A percentile compares a stretch with the other conserved stretches of the same genome.
Evolutionary conservation across 2,888 invertebrate species (phyloP).

Genomic region (Rhingia campestris): DNA sequence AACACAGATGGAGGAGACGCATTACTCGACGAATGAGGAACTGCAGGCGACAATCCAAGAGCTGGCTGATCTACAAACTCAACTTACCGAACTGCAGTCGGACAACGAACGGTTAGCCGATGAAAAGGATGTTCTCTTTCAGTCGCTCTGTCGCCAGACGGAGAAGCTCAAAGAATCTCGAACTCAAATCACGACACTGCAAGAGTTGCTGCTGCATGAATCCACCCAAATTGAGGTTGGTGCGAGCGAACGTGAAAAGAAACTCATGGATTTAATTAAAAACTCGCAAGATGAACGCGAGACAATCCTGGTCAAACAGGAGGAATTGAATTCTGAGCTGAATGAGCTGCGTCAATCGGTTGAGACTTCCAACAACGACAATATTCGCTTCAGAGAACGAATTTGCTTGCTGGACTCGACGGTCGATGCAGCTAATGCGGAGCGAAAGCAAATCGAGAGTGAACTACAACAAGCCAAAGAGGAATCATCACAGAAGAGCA

Average conservation of each 20-base stretch:
- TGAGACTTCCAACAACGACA: conserved; percentile 86
- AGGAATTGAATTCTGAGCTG: conserved; percentile 89
- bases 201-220: conserved; percentile 89
- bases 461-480: conserved; percentile 89
- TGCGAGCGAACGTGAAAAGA: conserved; percentile 90
- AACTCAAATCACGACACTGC: conserved; percentile 91
- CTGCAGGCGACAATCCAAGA: conserved; percentile 97
- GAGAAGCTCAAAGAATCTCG: conserved; percentile 95
- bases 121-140: conserved; percentile 94
- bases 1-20: conserved; percentile 82
- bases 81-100: conserved; percentile 92
- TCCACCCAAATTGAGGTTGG: conserved; percentile 87
- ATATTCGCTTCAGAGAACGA: conserved; percentile 87
- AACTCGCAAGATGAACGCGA: conserved; percentile 92
- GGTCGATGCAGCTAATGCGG: conserved; percentile 89
- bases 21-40: conserved; percentile 93
- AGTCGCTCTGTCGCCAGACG: conserved; percentile 95
- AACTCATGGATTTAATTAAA: conserved; percentile 92
- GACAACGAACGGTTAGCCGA: conserved; percentile 94
- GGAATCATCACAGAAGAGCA: conserved; percentile 88
- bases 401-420: conserved; percentile 88
- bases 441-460: conserved; percentile 89
- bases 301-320: conserved; percentile 88
- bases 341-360: conserved; percentile 86
- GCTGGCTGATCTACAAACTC: conserved; percentile 93